Evolutionary conservation across 2,113 vertebrate genomes (phyloP).

Genomic region (Dicrurus megarhynchus): DNA sequence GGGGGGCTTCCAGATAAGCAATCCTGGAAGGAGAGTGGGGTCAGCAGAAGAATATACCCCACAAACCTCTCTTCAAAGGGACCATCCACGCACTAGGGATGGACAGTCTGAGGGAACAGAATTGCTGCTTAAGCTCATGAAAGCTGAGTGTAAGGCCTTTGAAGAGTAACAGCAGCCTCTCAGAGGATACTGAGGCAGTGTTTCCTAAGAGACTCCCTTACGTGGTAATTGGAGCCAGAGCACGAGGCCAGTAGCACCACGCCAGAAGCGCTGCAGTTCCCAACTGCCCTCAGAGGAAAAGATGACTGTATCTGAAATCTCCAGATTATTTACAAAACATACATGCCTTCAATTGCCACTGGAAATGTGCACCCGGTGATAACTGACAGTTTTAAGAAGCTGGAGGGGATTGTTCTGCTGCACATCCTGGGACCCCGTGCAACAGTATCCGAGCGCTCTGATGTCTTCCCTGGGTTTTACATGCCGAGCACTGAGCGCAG

Average conservation of each 20-base stretch:
- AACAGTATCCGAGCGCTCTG: neutral
- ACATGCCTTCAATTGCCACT: conserved; percentile 21
- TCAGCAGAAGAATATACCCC: neutral
- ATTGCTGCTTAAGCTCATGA: neutral
- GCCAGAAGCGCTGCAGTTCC: conserved; percentile 34
- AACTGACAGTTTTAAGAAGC: conserved; percentile 3
- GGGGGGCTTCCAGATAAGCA: neutral
- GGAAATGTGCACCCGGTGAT: neutral
- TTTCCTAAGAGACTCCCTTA: conserved; percentile 49
- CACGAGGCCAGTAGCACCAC: conserved; percentile 2
- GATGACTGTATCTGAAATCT: conserved; percentile 5
- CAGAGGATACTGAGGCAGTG: neutral
- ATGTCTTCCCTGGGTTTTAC: neutral
- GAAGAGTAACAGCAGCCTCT: conserved; percentile 17
- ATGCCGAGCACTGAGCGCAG: neutral
- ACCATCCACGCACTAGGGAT: neutral
- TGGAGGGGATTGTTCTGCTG: neutral
- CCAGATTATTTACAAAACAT: conserved; percentile 31
- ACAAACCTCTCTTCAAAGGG: neutral
- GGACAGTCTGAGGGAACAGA: neutral
- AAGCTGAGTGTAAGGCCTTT: neutral
- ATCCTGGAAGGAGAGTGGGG: neutral
- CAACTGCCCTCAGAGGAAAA: conserved; percentile 24
- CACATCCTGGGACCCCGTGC: neutral
- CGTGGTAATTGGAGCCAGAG: conserved; percentile 55